Base-by-base conservation (phyloP, 2,888 invertebrate species). In the Scaptomyza cyrtandrae region DNA sequence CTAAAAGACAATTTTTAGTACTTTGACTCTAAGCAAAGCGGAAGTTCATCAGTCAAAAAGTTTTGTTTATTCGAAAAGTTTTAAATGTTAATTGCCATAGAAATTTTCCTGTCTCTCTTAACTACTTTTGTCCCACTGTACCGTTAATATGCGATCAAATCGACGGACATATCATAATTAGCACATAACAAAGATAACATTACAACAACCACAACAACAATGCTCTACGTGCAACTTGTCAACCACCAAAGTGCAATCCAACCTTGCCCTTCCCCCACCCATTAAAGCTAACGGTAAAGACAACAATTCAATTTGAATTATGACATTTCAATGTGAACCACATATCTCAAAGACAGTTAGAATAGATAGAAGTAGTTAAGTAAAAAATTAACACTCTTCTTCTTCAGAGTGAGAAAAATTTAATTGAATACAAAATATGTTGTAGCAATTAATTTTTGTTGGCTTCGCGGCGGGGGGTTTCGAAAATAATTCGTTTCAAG, bases 291-390 rank as follows among this genome's bases (percentile, higher is more conserved):
- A 85, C 84, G 75, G 88, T 73, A 82, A 78, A 78, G 75, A 76
- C 85, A 80, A 82, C 88, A 83, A 85, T 81, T 88, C 80, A 85
- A 86, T 80, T 78, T 54, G 41, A 82, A 75, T 89, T 89, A 89
- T 89, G 88, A 88, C 88, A 88, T 72, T 80, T 88, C 88, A 88
- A 89, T 89, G 89, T 70, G 71, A 87, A 81, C 88, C 49, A 62
- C 86, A 77, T 79, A 79, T 58, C 35, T 56, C 24, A 59, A 29
- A 45, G 24, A 43, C 6, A 14, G 3, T 4, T 24, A 0, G 24
- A 4, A 4, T 24, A 3, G 24, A 24, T 24, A 24, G 13, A n/a
- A 3, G 7, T 13, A 46, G 11, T n/a, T n/a, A n/a, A 11, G 44
- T 1, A 53, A 19, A 44, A 44, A 44, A 33, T 19, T 6, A 48